phyloP scores from a whole-genome alignment of 2,113 vertebrate genomes.

The Equus przewalskii region DNA sequence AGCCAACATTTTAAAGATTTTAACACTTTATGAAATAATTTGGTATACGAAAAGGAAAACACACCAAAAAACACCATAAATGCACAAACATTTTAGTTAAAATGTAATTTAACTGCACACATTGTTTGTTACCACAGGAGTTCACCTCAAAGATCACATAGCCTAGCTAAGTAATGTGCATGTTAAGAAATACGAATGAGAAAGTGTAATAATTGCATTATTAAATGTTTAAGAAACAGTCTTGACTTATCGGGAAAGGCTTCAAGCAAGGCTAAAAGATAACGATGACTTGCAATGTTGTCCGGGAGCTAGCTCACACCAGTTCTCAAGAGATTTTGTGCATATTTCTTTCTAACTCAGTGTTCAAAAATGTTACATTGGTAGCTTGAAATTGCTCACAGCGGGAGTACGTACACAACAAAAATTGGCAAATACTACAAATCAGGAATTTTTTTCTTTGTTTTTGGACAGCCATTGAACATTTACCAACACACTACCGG shows the following conservation, averaged over 20 bases:
- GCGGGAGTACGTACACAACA: background rate
- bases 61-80: background rate
- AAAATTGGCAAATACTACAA: background rate
- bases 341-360: background rate
- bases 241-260: background rate
- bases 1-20: constrained; percentile 1
- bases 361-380: background rate
- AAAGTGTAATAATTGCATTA: background rate
- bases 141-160: background rate
- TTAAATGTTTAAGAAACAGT: background rate
- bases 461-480: background rate
- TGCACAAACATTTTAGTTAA: background rate
- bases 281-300: accelerated
- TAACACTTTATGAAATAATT: background rate
- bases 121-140: background rate
- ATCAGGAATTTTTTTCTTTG: background rate
- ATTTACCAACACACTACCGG: background rate
- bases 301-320: background rate
- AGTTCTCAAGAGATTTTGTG: background rate
- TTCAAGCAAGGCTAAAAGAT: background rate
- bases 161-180: background rate
- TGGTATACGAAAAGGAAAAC: constrained; percentile 18
- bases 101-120: background rate
- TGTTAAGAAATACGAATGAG: background rate
- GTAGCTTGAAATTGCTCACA: background rate